phyloP scores from a whole-genome alignment of 2,888 invertebrate genomes.

The Phlogophora meticulosa region DNA sequence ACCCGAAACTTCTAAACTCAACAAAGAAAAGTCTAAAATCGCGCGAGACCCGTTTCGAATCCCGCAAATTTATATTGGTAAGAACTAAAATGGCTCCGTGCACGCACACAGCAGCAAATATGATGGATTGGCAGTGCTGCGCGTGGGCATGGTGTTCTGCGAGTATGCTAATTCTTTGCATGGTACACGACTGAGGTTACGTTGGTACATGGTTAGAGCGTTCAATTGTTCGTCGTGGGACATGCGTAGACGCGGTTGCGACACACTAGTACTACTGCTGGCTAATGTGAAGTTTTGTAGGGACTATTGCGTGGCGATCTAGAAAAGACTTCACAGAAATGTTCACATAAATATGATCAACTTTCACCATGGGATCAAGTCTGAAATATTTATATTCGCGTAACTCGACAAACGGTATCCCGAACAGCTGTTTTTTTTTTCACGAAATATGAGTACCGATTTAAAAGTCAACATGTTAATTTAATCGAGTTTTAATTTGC shows the following conservation, averaged over 20 bases:
- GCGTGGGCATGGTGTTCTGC: slow-evolving; percentile 87
- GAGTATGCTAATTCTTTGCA: slow-evolving; percentile 87
- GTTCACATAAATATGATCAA: too few relatives aligned
- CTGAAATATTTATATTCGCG: too few relatives aligned
- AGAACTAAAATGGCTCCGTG: slow-evolving; percentile 72
- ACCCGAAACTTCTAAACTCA: slow-evolving; percentile 47
- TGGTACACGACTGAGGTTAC: slow-evolving; percentile 76
- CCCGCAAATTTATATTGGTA: slow-evolving; percentile 70
- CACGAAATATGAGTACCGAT: too few relatives aligned
- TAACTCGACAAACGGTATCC: too few relatives aligned
- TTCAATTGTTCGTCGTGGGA: slow-evolving; percentile 83
- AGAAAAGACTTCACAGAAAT: background rate
- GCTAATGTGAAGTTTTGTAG: slow-evolving; percentile 20
- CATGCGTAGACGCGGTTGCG: slow-evolving; percentile 70
- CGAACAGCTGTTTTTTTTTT: too few relatives aligned
- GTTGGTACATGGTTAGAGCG: slow-evolving; percentile 78
- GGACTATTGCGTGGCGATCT: slow-evolving; percentile 8
- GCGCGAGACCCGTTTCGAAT: slow-evolving; percentile 48
- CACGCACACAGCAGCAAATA: slow-evolving; percentile 81
- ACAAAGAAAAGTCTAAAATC: slow-evolving; percentile 65
- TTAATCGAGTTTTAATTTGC: too few relatives aligned
- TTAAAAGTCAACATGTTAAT: too few relatives aligned
- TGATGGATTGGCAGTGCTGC: slow-evolving; percentile 84
- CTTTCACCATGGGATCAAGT: too few relatives aligned
- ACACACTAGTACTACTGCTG: slow-evolving; percentile 55